Base-by-base conservation (phyloP, 1,140 invertebrate species). In the Cotesia glomerata region DNA sequence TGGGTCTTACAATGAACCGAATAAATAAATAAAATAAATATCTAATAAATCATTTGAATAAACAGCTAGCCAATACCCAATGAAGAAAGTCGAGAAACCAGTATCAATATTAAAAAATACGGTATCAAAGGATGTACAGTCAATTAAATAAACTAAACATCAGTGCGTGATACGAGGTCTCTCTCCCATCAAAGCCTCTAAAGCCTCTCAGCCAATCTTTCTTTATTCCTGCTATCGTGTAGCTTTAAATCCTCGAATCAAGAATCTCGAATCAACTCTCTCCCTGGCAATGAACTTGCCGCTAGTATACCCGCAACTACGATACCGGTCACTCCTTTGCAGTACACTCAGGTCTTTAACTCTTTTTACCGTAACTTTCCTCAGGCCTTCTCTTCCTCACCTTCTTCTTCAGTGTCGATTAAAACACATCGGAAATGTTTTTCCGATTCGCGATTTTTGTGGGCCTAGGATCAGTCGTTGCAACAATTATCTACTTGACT, bases 401-500 rank as follows among this genome's bases (percentile, higher is more conserved):
- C 0, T 26, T 1, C 59, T 26, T 32, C 39, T 14, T 45, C 13
- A 45, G 36, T 59, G 14, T 9, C 3, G 8, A 36, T 26, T 26
- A 11, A 18, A 69, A 9, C 58, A 14, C 13, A 7, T 9, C 14
- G 7, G 18, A 65, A 16, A 86, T 85, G 80, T 76, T 88, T 73
- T 84, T 88, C 72, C 79, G 87, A 76, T 78, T 83, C 18, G 84
- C 84, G 9, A 80, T 88, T 45, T 85, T 88, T 70, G 80, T 88
- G 18, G 88, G 87, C 11, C 80, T 88, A 13, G 80, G 82, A 13
- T 87, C 89, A 14, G 89, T 91, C 74, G 91, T 92, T 52, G 84
- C 91, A 59, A 90, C 91, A 62, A 90, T 92, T 72, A 90, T 92
- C 72, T 91, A 92, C 81, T 88, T 91, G 13, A 91, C 91, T 18